Conservation (phyloP, 1,140 invertebrate genomes). For the Schmidtea mediterranea region DNA sequence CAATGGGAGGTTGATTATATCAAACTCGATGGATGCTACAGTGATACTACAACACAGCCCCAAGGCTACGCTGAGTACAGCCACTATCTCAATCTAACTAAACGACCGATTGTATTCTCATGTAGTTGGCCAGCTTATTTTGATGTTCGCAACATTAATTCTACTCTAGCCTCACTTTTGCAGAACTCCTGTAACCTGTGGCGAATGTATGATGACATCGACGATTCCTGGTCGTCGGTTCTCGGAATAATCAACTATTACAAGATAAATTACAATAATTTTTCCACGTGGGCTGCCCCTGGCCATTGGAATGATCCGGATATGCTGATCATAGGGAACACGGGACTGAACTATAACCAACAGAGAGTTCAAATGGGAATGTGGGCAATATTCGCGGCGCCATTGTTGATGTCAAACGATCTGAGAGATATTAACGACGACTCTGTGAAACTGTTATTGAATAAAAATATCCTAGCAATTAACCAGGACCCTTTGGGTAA, state of each 20-base stretch:
- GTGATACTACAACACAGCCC: slow-evolving; percentile 27
- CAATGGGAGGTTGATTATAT: slow-evolving; percentile 85
- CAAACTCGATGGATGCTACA: slow-evolving; percentile 78
- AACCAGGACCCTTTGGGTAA: neutral
- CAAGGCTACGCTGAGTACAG: slow-evolving; percentile 61
- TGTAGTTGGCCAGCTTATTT: slow-evolving; percentile 87
- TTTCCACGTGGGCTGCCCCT: slow-evolving; percentile 63
- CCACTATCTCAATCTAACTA: slow-evolving; percentile 49
- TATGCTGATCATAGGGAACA: slow-evolving; percentile 39
- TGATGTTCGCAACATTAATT: slow-evolving; percentile 42
- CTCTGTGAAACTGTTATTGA: neutral
- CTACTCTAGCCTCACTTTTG: slow-evolving; percentile 53
- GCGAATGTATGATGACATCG: slow-evolving; percentile 77
- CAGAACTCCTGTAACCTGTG: slow-evolving; percentile 64
- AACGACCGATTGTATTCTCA: slow-evolving; percentile 62
- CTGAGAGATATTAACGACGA: neutral
- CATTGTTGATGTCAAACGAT: neutral
- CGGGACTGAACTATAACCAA: slow-evolving; percentile 14
- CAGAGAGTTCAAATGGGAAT: slow-evolving; percentile 25
- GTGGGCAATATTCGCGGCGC: slow-evolving; percentile 25
- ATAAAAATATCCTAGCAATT: neutral
- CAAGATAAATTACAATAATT: slow-evolving; percentile 61
- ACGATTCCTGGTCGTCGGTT: slow-evolving; percentile 69
- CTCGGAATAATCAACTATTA: slow-evolving; percentile 76
- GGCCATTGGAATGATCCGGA: slow-evolving; percentile 94